Conservation (phyloP, 2,797 vertebrate genomes). For the Sylvia borin region DNA sequence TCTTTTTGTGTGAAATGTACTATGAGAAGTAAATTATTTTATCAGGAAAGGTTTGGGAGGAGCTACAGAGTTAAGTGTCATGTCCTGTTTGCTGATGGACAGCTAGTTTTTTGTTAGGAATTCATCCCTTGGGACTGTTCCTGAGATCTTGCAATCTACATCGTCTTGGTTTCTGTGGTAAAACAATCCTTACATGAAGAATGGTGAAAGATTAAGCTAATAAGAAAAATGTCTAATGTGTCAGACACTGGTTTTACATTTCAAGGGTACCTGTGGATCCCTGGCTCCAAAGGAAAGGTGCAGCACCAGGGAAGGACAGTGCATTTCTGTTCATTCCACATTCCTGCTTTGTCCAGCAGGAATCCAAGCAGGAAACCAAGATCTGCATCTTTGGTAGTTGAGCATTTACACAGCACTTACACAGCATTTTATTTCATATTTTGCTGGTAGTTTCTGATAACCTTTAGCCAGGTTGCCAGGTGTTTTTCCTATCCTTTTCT, state of each 20-base stretch:
- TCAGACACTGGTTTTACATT: neutral
- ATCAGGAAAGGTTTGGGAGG: neutral
- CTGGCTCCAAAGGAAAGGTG: neutral
- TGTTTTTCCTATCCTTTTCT: neutral
- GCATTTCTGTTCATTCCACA: neutral
- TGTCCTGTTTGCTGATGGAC: neutral
- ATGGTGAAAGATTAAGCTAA: neutral
- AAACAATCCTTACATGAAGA: neutral
- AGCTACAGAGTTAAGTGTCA: fast-evolving
- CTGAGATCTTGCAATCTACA: neutral
- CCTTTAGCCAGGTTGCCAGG: neutral
- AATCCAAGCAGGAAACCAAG: too few relatives aligned
- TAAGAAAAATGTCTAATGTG: neutral
- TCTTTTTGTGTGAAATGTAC: neutral
- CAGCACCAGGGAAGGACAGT: neutral
- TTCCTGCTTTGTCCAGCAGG: neutral
- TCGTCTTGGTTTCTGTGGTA: neutral
- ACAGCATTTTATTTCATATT: neutral
- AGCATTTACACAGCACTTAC: neutral
- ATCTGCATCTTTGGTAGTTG: neutral
- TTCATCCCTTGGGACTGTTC: neutral
- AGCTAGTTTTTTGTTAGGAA: neutral
- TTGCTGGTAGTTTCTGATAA: neutral
- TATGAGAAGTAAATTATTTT: neutral
- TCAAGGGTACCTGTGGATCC: neutral